These are phyloP conservation scores for Oryzias melastigma DNA, from an alignment of 2,113 vertebrate genomes.

Conservation along the genomic window DNA sequence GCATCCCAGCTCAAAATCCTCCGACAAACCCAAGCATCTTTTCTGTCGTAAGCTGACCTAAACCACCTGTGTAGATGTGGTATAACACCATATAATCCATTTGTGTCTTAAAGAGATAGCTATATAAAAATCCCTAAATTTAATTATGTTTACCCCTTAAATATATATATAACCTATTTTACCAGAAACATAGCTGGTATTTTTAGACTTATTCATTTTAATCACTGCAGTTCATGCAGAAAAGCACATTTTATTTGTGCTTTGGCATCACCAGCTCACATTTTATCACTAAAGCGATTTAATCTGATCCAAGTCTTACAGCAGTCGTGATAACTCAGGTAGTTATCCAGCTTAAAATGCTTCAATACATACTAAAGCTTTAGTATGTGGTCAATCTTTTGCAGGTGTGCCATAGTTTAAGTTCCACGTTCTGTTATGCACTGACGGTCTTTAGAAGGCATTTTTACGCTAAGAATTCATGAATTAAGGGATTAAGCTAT, in stretches of 20 bases:
- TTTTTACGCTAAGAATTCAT: conserved; percentile 1
- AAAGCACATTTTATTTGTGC: conserved; percentile 10
- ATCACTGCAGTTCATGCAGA: conserved; percentile 26
- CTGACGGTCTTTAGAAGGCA: conserved; percentile 27
- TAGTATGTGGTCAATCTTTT: conserved; percentile 25
- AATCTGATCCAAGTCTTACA: conserved; percentile 17
- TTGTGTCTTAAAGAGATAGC: conserved; percentile 49
- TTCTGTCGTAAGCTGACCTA: conserved; percentile 36
- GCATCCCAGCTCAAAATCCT: conserved; percentile 56
- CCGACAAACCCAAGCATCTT: conserved; percentile 25
- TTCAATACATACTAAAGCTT: conserved; percentile 11
- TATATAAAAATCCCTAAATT: conserved; percentile 11
- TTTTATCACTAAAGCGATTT: conserved; percentile 21
- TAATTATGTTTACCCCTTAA: background rate
- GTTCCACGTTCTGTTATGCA: conserved; percentile 22
- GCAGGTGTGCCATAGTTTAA: conserved; percentile 40
- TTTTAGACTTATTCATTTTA: no score
- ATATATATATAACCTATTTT: no score
- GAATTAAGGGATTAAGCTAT: conserved; percentile 46
- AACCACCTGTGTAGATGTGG: conserved; percentile 32
- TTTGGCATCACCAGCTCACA: conserved; percentile 9
- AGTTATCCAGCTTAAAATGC: conserved; percentile 22
- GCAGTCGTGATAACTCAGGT: conserved; percentile 45
- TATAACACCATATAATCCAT: conserved; percentile 38
- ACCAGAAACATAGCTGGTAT: no score